Evolutionary conservation across 2,113 vertebrate genomes (phyloP), one percentile per base, ranked within the genome.

Genomic region (Stigmatopora argus): DNA sequence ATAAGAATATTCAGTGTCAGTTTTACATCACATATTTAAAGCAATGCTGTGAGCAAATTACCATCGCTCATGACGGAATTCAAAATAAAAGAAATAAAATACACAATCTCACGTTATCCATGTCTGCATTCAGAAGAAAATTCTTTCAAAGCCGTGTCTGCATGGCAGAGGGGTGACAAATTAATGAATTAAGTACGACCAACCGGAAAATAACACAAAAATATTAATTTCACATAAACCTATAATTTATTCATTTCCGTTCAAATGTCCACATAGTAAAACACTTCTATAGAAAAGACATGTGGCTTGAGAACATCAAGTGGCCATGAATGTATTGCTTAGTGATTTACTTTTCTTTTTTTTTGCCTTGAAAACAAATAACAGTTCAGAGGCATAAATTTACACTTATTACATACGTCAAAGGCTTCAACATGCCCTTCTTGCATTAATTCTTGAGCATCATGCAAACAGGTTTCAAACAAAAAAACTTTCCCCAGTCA

Each of bases 371-470:
- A 84, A 70, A 86, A 78, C 80, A 77, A 75, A 86, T 86, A 81
- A 86, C 80, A 85, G 74, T 77, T 84, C 84, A 75, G 69, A 45
- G 70, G 71, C 71, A 71, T 77, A 69, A 86, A 88, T 90, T 84
- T 88, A 90, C 86, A 90, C 78, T 65, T 80, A 79, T 84, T 85
- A 89, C 86, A 87, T 69, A 76, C 69, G 72, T 86, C 83, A 86
- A 87, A 87, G 80, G 76, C 74, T 84, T 82, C 70, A 69, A 69
- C 58, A 52, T 75, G 73, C 84, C 72, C 72, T 76, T 71, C 66
- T 79, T 73, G 55, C 66, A 72, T 74, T 81, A 78, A 80, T 66
- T 69, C 73, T 64, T 73, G 15, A 52, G 83, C 85, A 89, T 83
- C 86, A 89, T 87, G 86, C 86, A 85, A 79, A 85, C 78, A 75